Base-by-base conservation (phyloP, 2,113 vertebrate genomes). In the Columba livia region DNA sequence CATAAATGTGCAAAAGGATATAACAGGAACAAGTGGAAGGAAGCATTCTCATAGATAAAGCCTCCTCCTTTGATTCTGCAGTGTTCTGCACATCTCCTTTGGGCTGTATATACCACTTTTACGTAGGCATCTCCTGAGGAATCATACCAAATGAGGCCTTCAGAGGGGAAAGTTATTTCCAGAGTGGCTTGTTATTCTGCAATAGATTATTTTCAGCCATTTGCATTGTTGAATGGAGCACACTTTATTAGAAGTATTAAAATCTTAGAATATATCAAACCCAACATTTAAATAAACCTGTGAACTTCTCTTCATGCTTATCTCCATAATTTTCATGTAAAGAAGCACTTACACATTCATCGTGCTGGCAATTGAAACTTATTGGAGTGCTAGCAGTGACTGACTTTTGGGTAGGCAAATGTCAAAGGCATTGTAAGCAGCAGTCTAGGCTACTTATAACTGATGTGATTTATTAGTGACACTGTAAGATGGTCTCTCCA, bases 371-470 rank as follows among this genome's bases (percentile, higher is more conserved):
- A 79, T 38, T 90, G 60, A 73, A 91, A 92, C 25, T 78, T 70
- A 57, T 56, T 78, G 56, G 67, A 9, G 16, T 82, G 31, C 23
- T 80, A 73, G 29, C 69, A 80, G 87, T 53, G 48, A 31, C 73
- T 97, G 69, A 89, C 62, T 74, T 77, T 23, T 54, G 47, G 21
- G 57, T 77, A 79, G 67, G 7, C 15, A 78, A 88, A 91, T 74
- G 65, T 88, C 62, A 95, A 96, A 95, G 11, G 26, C 38, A 79
- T 58, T 66, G 40, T 73, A 62, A 97, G 31, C 36, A 74, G 67
- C 58, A 89, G 58, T 36, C 64, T 44, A 51, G 42, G 42, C 21
- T 94, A 62, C 70, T 81, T 89, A 11, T 73, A 90, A 51, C 53
- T 92, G 9, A 6, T 71, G 66, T 84, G 85, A 50, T 79, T 88